Evolutionary conservation across 2,797 vertebrate genomes (phyloP), one percentile per base, ranked within the genome.

Genomic region (Pelobates cultripes): DNA sequence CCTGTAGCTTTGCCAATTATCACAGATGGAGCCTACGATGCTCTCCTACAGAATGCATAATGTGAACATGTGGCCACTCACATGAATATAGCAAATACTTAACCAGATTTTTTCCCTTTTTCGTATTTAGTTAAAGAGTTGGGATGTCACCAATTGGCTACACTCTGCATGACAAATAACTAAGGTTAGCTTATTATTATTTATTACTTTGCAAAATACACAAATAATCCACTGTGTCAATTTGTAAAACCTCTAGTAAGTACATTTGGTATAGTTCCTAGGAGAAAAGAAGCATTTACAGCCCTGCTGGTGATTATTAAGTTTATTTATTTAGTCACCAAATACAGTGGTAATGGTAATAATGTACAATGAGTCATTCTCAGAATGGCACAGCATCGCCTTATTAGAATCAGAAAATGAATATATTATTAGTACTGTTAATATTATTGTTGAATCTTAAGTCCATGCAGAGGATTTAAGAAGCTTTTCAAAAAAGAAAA

Each of bases 311-410:
- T 81, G 79, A 80, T 81, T 74, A 84, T 61, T 44, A 69, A 47
- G 94, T 97, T 96, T 94, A 95, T 97, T 91, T 96, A 96, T 97
- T 97, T 93, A 93, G 97, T 97, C 96, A 97, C 96, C 96, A 97
- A 94, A 92, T 97, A 97, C 96, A 97, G 95, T 97, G 96, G 97
- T 96, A 96, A 97, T 97, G 96, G 96, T 94, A 95, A 95, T 95
- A 93, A 96, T 97, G 94, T 97, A 96, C 96, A 97, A 96, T 96
- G 95, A 96, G 93, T 96, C 95, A 96, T 96, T 95, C 91, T 94
- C 95, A 96, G 95, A 96, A 97, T 97, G 96, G 95, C 95, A 96
- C 97, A 95, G 96, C 95, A 94, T 93, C 96, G 94, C 93, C 92
- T 95, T 64, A 93, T 87, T 43, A 83, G 88, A 87, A 85, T 88